Base-by-base conservation (phyloP, 2,113 vertebrate species). In the Rattus rattus region DNA sequence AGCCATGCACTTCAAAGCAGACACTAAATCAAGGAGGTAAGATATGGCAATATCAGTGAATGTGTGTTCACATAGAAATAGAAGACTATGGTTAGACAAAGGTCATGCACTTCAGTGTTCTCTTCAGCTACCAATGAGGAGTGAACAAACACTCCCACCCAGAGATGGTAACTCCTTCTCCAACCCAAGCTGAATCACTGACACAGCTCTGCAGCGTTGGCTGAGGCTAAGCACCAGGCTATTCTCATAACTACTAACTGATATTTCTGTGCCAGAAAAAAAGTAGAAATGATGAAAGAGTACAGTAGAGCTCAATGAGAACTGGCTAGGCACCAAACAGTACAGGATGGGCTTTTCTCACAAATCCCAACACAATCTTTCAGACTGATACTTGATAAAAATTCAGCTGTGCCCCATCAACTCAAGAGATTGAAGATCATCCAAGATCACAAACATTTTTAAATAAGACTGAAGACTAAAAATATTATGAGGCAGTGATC, bases 1-100 rank as follows among this genome's bases (percentile, higher is more conserved):
- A 93, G 63, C 67, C 17, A 6, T 54, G 17, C 0, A 43, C 30
- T 70, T 13, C n/a, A 70, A 33, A 73, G 30, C 5, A 52, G 39
- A 94, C 67, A 95, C 61, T 54, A 94, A 91, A 36, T 87, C 30
- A 69, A 87, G 49, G 26, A 47, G 76, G 84, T 56, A 92, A 84
- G 33, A 59, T 47, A 52, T 36, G 67, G 20, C 7, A 30, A 43
- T 88, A 52, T 33, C 88, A 65, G 36, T 67, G 43, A 94, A 67
- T 63, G 30, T 83, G 63, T 77, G 1, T 72, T 94, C 36, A 76
- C 4, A 47, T 16, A 33, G 73, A 54, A 91, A 77, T 73, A 36
- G 47, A 69, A 76, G 92, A 59, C 59, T 59, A 12, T 80, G 72
- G n/a, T 33, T 95, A 8, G 84, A 89, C 72, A 80, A 0, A 94